Percentiles rank a stretch among this genome's conserved stretches.
These are phyloP conservation scores for Syrmaticus mikado DNA, from an alignment of 2,113 vertebrate species.

Conservation along the genomic window DNA sequence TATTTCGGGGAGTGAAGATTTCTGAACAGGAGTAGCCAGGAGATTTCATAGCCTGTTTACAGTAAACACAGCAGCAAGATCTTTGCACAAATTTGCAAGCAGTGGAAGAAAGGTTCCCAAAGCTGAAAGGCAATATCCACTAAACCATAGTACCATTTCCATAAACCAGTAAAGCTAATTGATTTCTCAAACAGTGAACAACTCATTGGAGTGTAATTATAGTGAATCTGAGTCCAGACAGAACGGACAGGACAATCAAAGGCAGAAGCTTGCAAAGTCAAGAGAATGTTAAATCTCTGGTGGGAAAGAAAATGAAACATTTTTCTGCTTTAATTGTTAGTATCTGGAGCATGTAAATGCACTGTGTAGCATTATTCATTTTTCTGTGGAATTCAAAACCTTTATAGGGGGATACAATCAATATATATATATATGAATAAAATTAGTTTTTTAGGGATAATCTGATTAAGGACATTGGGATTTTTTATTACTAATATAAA, in stretches of 20 bases:
- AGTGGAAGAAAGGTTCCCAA: not conserved
- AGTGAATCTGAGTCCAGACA: not conserved
- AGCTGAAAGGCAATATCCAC: not conserved
- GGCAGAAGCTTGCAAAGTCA: not conserved
- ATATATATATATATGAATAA: not conserved
- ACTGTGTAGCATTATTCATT: not conserved
- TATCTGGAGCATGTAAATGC: not conserved
- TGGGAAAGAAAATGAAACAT: not conserved
- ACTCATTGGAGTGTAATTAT: not conserved
- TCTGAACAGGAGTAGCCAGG: not conserved
- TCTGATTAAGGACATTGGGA: not conserved
- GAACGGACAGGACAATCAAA: not conserved
- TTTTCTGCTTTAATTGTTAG: not conserved
- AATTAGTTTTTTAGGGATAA: not conserved
- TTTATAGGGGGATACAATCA: not conserved
- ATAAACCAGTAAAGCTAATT: not conserved
- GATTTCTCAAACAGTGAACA: not conserved
- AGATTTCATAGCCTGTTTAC: not conserved
- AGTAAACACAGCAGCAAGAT: not conserved
- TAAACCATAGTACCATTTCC: not conserved
- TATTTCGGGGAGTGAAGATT: not conserved
- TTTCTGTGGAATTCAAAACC: not conserved
- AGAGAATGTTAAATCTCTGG: not conserved
- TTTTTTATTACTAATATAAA: not conserved
- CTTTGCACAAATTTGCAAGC: not conserved